These are phyloP conservation scores for Colaptes auratus DNA, from an alignment of 2,113 vertebrate genomes.

Conservation along the genomic window DNA sequence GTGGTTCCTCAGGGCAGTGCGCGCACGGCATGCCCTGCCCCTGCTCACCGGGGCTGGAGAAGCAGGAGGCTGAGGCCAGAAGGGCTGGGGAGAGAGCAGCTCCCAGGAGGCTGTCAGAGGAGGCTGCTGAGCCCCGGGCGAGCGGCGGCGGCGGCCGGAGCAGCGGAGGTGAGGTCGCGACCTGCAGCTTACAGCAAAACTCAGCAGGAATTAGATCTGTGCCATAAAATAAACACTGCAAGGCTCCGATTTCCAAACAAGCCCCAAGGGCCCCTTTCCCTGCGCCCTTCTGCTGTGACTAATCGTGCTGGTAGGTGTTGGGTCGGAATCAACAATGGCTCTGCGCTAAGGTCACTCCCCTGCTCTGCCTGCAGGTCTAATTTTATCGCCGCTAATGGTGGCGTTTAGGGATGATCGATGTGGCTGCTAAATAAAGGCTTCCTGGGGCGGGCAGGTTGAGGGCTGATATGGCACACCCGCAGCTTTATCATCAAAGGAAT, in stretches of 20 bases:
- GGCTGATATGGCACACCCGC: slow-evolving; percentile 64
- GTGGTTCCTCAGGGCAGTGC: rapidly evolving
- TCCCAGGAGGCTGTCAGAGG: background rate
- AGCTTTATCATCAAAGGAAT: slow-evolving; percentile 62
- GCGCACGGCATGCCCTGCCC: background rate
- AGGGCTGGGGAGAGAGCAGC: background rate
- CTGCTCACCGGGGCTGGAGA: rapidly evolving
- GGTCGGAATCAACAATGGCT: slow-evolving; percentile 76
- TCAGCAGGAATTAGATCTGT: slow-evolving; percentile 53
- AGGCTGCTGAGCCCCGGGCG: background rate
- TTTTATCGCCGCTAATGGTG: slow-evolving; percentile 76
- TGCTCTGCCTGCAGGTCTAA: slow-evolving; percentile 79
- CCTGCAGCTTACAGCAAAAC: background rate
- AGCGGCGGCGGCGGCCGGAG: rapidly evolving
- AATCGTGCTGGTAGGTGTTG: slow-evolving; percentile 75
- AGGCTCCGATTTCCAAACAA: slow-evolving; percentile 68
- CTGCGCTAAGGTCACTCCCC: slow-evolving; percentile 72
- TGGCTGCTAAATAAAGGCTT: slow-evolving; percentile 67
- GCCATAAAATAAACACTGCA: slow-evolving; percentile 54
- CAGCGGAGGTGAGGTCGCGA: background rate
- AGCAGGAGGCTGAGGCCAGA: background rate
- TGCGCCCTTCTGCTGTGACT: slow-evolving; percentile 64
- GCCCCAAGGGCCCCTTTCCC: slow-evolving; percentile 45
- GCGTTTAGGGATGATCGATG: slow-evolving; percentile 74
- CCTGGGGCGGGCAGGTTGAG: slow-evolving; percentile 53